phyloP scores from a whole-genome alignment of 2,888 invertebrate genomes.

The Aporophyla lueneburgensis region DNA sequence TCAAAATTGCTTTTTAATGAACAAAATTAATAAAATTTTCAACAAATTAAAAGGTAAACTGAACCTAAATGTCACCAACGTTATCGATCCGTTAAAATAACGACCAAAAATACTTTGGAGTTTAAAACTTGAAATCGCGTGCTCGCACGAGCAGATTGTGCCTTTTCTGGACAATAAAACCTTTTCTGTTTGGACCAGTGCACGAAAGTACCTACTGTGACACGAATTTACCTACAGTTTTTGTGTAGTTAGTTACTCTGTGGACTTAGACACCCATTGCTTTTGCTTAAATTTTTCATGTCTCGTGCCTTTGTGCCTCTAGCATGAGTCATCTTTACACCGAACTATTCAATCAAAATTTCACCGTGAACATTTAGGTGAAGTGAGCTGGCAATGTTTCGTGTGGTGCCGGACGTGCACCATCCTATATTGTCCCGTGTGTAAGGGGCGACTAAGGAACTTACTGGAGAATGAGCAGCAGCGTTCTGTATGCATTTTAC shows the following conservation, averaged over 20 bases:
- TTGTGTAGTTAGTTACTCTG: constrained; percentile 3
- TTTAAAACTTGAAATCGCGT: constrained; percentile 61
- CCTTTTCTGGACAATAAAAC: constrained; percentile 52
- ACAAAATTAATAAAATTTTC: not conserved
- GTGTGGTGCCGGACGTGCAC: too few species aligned
- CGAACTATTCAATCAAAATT: not conserved
- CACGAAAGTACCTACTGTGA: constrained; percentile 50
- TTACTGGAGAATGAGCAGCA: too few species aligned
- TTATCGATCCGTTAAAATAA: constrained; percentile 19
- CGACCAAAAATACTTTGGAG: constrained; percentile 31
- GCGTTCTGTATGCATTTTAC: too few species aligned
- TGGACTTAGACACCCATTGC: not conserved
- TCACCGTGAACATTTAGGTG: too few species aligned
- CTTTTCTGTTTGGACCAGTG: constrained; percentile 44
- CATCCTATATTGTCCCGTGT: too few species aligned
- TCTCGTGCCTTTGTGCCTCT: not conserved
- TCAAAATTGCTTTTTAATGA: too few species aligned
- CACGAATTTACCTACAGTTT: constrained; percentile 42
- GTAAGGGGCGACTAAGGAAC: too few species aligned
- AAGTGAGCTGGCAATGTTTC: too few species aligned
- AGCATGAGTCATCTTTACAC: not conserved
- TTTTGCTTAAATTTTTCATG: not conserved
- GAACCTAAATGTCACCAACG: constrained; percentile 11
- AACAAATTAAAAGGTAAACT: not conserved
- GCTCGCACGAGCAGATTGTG: constrained; percentile 41